A percentile compares a stretch with the other conserved stretches of the same genome.
phyloP scores from a whole-genome alignment of 2,113 vertebrate species.

The Rattus rattus region DNA sequence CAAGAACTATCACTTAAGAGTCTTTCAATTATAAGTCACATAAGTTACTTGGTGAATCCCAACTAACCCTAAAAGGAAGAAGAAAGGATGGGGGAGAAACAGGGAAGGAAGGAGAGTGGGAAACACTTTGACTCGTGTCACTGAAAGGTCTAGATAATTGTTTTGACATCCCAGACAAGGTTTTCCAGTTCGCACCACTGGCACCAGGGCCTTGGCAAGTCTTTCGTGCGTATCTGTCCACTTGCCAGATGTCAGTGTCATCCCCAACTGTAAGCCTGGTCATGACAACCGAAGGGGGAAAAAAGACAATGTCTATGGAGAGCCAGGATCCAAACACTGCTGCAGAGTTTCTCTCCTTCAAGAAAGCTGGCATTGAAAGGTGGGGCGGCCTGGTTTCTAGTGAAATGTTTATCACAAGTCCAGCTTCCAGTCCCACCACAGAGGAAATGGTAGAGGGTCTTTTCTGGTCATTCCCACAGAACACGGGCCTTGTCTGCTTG shows the following conservation, averaged over 20 bases:
- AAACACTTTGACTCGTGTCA: not conserved
- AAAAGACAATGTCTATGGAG: not conserved
- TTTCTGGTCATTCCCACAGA: not conserved
- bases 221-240: not conserved
- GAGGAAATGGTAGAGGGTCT: not conserved
- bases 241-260: not conserved
- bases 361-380: not conserved
- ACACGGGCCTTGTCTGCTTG: not conserved
- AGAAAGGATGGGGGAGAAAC: no score
- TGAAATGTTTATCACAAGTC: not conserved
- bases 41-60: no score
- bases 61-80: not conserved
- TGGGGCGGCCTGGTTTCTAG: not conserved
- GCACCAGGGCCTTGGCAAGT: not conserved
- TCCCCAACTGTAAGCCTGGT: not conserved
- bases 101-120: not conserved
- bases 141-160: no score
- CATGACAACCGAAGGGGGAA: not conserved
- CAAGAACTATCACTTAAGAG: not conserved
- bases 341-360: not conserved
- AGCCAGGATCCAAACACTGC: not conserved
- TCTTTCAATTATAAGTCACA: conserved; percentile 3
- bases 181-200: not conserved
- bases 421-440: not conserved
- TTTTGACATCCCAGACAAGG: not conserved